A percentile compares a stretch with the other conserved stretches of the same genome.
phyloP scores from a whole-genome alignment of 2,113 vertebrate species.

The Tachuris rubrigastra region DNA sequence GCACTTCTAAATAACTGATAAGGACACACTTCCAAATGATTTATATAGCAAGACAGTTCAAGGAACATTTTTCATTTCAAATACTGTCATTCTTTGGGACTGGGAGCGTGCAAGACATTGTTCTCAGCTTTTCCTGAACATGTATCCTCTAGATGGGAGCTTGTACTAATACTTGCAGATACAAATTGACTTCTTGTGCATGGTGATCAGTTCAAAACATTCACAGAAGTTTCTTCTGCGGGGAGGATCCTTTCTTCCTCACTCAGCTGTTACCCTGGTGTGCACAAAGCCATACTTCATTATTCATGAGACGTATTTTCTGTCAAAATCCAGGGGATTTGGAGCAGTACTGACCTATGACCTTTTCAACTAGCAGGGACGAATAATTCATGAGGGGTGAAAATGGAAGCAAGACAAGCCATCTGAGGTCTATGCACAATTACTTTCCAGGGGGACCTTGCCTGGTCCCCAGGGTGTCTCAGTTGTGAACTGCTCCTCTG shows the following conservation, averaged over 20 bases:
- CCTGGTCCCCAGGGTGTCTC: not conserved
- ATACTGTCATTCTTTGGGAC: not conserved
- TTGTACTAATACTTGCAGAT: not conserved
- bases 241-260: not conserved
- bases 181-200: not conserved
- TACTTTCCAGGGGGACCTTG: not conserved
- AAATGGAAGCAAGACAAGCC: constrained; percentile 63
- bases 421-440: constrained; percentile 59
- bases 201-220: not conserved
- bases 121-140: constrained; percentile 27
- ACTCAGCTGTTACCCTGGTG: constrained; percentile 5
- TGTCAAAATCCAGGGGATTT: constrained; percentile 57
- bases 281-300: constrained; percentile 45
- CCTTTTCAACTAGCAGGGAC: constrained; percentile 52
- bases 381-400: constrained; percentile 71
- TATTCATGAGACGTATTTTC: constrained; percentile 56
- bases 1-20: constrained; percentile 27
- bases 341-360: constrained; percentile 47
- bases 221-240: not conserved
- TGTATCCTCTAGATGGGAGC: not conserved
- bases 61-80: constrained; percentile 37
- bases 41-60: constrained; percentile 32
- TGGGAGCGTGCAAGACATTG: not conserved
- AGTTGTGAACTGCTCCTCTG: not conserved
- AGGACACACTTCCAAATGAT: constrained; percentile 14